Conservation (phyloP, 2,797 vertebrate species). For the Sitta carolinensis region DNA sequence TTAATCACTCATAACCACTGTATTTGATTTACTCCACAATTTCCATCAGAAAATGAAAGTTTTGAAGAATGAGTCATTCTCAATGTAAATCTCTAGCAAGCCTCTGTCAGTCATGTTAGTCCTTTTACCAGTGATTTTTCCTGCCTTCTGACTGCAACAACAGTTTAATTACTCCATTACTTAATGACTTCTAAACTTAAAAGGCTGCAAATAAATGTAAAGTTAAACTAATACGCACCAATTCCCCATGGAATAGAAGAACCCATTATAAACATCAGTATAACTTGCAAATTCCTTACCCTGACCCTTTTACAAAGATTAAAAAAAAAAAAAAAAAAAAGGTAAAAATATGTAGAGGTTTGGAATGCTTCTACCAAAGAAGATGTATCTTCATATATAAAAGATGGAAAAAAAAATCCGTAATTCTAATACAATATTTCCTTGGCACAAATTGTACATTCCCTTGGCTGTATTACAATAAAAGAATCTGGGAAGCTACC, state of each 20-base stretch:
- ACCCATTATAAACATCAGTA: background rate
- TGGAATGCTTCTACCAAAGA: background rate
- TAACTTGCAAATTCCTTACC: background rate
- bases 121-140: slow-evolving; percentile 19
- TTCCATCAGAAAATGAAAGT: slow-evolving; percentile 69
- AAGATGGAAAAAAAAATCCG: background rate
- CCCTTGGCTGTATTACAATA: background rate
- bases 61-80: slow-evolving; percentile 75
- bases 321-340: background rate
- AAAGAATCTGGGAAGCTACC: background rate
- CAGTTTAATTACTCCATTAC: slow-evolving; percentile 66
- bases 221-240: background rate
- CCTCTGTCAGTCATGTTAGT: slow-evolving; percentile 72
- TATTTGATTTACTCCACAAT: slow-evolving; percentile 72
- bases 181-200: slow-evolving; percentile 40
- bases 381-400: background rate
- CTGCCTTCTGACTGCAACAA: slow-evolving; percentile 49
- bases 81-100: slow-evolving; percentile 72
- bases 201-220: background rate
- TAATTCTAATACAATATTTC: background rate
- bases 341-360: background rate
- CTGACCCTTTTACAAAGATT: background rate
- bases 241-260: slow-evolving; percentile 6
- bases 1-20: slow-evolving; percentile 69
- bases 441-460: background rate